Evolutionary conservation across 2,888 invertebrate species (phyloP).

Genomic region (Trichacis sp.): DNA sequence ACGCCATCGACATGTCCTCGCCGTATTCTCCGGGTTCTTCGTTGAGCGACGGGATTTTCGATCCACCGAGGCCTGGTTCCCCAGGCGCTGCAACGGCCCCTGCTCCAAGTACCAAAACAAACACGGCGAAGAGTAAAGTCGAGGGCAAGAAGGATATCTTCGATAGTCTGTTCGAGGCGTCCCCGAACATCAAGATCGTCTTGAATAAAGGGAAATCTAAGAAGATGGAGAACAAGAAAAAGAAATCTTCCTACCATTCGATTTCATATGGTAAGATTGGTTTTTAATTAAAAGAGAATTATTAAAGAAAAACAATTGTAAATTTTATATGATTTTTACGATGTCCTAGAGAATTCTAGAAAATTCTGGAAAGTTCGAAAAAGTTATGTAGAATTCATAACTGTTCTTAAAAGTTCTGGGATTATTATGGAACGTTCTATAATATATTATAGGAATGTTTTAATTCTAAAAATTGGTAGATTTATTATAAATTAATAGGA

Average conservation of each 20-base stretch:
- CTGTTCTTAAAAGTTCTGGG: too few relatives aligned
- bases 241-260: constrained; percentile 67
- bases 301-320: too few relatives aligned
- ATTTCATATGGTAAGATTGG: constrained; percentile 12
- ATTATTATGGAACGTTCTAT: too few relatives aligned
- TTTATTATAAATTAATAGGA: too few relatives aligned
- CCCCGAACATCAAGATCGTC: constrained; percentile 66
- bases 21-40: constrained; percentile 92
- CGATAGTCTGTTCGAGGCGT: constrained; percentile 75
- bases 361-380: too few relatives aligned
- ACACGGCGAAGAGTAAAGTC: constrained; percentile 53
- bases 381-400: too few relatives aligned
- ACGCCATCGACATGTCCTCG: constrained; percentile 81
- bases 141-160: constrained; percentile 73
- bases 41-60: constrained; percentile 88
- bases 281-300: too few relatives aligned
- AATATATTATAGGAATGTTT: too few relatives aligned
- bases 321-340: too few relatives aligned
- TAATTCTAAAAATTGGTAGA: too few relatives aligned
- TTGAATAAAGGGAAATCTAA: constrained; percentile 66
- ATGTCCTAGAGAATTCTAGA: too few relatives aligned
- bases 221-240: constrained; percentile 67
- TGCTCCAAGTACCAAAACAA: constrained; percentile 40
- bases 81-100: constrained; percentile 20
- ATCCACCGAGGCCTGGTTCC: constrained; percentile 75